phyloP scores from a whole-genome alignment of 2,797 vertebrate species.

The Phrynocephalus vlangalii region DNA sequence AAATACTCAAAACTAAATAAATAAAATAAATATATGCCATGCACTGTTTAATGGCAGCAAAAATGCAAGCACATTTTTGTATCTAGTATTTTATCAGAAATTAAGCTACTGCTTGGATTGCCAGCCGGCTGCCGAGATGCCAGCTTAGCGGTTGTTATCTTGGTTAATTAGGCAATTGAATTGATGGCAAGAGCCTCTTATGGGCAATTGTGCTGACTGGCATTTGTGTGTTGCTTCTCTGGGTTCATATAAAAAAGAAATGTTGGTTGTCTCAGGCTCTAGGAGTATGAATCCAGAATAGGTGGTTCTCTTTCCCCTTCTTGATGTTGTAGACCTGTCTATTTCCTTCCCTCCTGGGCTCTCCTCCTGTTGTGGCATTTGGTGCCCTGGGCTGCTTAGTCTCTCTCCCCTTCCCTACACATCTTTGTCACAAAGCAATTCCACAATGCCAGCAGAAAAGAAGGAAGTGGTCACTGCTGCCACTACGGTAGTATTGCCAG shows the following conservation, averaged over 20 bases:
- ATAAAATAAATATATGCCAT: background rate
- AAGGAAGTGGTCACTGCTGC: slow-evolving; percentile 22
- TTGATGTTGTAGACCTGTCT: background rate
- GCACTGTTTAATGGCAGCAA: background rate
- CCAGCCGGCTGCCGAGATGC: slow-evolving; percentile 13
- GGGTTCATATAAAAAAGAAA: slow-evolving; percentile 5
- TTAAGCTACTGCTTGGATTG: background rate
- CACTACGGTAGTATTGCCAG: background rate
- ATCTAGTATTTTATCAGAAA: slow-evolving; percentile 12
- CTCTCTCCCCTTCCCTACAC: background rate
- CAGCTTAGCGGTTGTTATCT: slow-evolving; percentile 30
- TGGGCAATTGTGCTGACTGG: slow-evolving; percentile 28
- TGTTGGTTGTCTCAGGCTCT: background rate
- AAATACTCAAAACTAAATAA: too few species aligned
- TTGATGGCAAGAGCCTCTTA: slow-evolving; percentile 31
- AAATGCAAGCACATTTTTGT: slow-evolving; percentile 3
- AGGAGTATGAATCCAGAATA: background rate
- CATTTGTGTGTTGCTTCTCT: slow-evolving; percentile 21
- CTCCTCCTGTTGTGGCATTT: slow-evolving; percentile 15
- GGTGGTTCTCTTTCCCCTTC: background rate
- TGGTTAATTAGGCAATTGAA: slow-evolving; percentile 37
- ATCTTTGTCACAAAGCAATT: background rate
- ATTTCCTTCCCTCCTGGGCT: background rate
- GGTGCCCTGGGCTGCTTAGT: too few species aligned
- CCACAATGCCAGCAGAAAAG: slow-evolving; percentile 12